Conservation (phyloP, 2,113 vertebrate species). For the Bothrops jararaca region DNA sequence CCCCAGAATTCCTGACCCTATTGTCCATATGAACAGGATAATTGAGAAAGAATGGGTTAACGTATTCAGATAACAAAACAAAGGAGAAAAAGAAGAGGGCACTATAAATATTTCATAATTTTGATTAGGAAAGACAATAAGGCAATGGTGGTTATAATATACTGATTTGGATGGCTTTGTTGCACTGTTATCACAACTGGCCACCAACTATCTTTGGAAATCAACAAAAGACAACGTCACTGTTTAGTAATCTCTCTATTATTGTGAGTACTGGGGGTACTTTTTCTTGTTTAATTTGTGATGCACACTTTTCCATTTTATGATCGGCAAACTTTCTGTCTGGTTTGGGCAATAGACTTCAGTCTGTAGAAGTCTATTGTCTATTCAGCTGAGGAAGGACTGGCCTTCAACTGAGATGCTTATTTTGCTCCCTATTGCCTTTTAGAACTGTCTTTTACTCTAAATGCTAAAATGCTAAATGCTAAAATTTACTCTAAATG, state of each 20-base stretch:
- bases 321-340: neutral
- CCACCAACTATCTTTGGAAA: neutral
- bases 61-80: neutral
- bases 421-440: neutral
- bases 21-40: neutral
- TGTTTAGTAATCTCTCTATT: neutral
- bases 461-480: neutral
- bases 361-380: neutral
- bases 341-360: neutral
- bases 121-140: neutral
- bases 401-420: neutral
- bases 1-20: neutral
- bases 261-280: neutral
- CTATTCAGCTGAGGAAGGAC: neutral
- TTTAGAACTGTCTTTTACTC: neutral
- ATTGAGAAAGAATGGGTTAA: neutral
- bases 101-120: neutral
- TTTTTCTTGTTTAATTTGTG: neutral
- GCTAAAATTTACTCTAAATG: neutral
- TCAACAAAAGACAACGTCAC: neutral
- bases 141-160: neutral
- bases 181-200: neutral
- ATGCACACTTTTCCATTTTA: neutral
- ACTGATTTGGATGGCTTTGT: neutral
- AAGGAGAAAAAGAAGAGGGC: neutral